Evolutionary conservation across 2,797 vertebrate genomes (phyloP), one percentile per base, ranked within the genome.

Genomic region (Anguilla pacifica): DNA sequence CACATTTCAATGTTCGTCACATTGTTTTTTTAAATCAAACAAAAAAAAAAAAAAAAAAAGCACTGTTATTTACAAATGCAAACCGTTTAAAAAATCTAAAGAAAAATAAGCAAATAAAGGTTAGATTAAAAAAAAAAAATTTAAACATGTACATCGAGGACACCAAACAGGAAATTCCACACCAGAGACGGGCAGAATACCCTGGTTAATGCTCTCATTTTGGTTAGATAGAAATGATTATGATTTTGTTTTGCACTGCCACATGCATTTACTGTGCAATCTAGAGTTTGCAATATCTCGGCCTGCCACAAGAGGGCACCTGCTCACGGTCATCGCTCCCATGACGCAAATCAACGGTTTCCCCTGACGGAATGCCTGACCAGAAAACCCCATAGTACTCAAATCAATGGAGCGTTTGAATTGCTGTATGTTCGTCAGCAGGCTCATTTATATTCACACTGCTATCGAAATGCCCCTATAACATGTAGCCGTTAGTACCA

Each of bases 31-130:
- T 53, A 22, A 59, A 87, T 22, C 25, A 53, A 55, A 64, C 79
- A 83, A 49, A 53, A 55, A 64, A 84, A 83, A n/a, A n/a, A n/a
- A n/a, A n/a, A 49, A 88, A 82, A 59, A 85, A 67, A 55, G 61
- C 31, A 9, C 19, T 83, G 51, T 39, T 57, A 87, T 84, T 81
- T 89, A 85, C 83, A 87, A 84, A 51, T 31, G 13, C 59, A 64
- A 83, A 25, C 9, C 49, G 25, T 53, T 35, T 39, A 84, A 74
- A 55, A 87, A 46, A 83, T 46, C 19, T 51, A 53, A 82, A 88
- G 39, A 25, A 72, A 87, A 87, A 72, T 35, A 57, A 74, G 43
- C n/a, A 67, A 85, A 67, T 46, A 5, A 28, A 25, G n/a, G 15
- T 39, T 85, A 64, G 35, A 6, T 19, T 35, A 19, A 19, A 49